Evolutionary conservation across 2,113 vertebrate genomes (phyloP), one percentile per base, ranked within the genome.

Genomic region (Phalacrocorax aristotelis): DNA sequence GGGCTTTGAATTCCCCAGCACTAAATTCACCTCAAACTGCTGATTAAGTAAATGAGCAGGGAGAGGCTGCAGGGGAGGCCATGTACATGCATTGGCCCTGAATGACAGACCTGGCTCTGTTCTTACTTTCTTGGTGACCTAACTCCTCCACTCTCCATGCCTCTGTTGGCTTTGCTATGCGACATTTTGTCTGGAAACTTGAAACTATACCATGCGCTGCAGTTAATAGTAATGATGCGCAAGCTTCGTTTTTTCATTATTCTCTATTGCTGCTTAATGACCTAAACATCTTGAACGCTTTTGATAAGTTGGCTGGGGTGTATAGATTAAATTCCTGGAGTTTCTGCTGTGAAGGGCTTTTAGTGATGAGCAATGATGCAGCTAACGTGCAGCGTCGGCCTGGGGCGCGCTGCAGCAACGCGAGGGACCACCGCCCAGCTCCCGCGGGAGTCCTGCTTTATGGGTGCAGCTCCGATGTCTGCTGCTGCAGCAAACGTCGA

Each of bases 201-300:
- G 61, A 74, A 66, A 14, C 65, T 61, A 2, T 30, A 36, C 15
- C 38, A 70, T 2, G 3, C 34, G 11, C 72, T 83, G 90, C 87
- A 57, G 74, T 78, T 78, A 55, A 34, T 22, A 70, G 40, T 34
- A 86, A 58, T 88, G 55, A 71, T 4, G 18, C 54, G 71, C 48
- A 49, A 77, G 49, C 51, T 82, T 76, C 25, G 6, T 10, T 36
- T 77, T 80, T 94, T 87, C 42, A 74, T 90, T 68, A 46, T 69
- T 91, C 57, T 90, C 79, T 83, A 16, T 77, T 87, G 85, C 89
- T 91, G 89, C 57, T 92, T 96, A 95, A 92, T 87, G 93, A 89
- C 83, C 88, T 92, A 93, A 94, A 89, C 83, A 57, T 92, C 57
- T 93, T 84, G 55, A 95, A 69, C n/a, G 20, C 55, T 88, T 95